Evolutionary conservation across 2,797 vertebrate genomes (phyloP).

Genomic region (Dendrocincla fuliginosa): DNA sequence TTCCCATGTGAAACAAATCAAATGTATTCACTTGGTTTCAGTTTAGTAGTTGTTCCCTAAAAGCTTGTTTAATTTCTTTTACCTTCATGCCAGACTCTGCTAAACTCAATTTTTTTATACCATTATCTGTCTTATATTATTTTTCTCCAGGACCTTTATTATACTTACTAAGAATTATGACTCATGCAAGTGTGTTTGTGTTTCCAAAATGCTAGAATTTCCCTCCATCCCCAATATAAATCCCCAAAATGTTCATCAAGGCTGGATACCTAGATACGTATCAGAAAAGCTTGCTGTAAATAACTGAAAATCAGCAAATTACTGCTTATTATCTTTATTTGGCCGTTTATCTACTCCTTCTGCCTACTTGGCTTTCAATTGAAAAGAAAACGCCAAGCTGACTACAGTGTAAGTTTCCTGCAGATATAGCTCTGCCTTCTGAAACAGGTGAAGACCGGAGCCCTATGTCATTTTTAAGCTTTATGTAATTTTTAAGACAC

Average conservation of each 20-base stretch:
- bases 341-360: not conserved
- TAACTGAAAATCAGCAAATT: not conserved
- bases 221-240: not conserved
- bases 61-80: not conserved
- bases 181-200: not conserved
- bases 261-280: not conserved
- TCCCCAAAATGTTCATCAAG: not conserved
- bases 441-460: not conserved
- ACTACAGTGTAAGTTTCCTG: not conserved
- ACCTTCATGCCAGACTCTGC: not conserved
- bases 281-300: not conserved
- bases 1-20: not conserved
- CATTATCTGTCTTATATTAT: not conserved
- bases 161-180: not conserved
- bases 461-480: not conserved
- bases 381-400: not conserved
- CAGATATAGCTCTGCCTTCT: not conserved
- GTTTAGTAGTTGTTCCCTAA: not conserved
- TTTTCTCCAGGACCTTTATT: not conserved
- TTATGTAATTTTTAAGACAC: not conserved
- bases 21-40: not conserved
- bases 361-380: not conserved
- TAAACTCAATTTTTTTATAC: not conserved
- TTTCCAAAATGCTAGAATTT: not conserved
- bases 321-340: not conserved